phyloP scores from a whole-genome alignment of 2,113 vertebrate genomes.

The Sarotherodon lohbergeri region DNA sequence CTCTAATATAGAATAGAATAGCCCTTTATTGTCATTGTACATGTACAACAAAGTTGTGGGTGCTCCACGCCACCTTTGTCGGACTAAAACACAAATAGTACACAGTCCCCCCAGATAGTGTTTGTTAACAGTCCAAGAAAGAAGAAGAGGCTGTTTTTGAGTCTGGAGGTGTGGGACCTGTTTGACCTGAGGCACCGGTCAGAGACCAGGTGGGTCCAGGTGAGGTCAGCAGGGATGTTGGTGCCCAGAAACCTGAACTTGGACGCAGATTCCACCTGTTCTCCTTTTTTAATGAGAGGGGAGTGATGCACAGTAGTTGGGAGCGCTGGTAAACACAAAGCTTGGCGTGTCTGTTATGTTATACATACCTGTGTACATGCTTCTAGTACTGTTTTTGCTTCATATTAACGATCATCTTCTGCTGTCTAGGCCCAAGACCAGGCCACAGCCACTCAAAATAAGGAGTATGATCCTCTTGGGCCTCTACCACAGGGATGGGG shows the following conservation, averaged over 20 bases:
- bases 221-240: neutral
- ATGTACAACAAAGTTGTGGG: neutral
- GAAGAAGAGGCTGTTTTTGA: neutral
- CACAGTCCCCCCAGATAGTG: neutral
- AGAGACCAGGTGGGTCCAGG: neutral
- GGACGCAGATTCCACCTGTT: neutral
- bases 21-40: neutral
- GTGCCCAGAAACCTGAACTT: neutral
- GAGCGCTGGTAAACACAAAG: neutral
- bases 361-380: neutral
- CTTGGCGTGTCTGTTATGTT: neutral
- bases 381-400: neutral
- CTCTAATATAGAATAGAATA: neutral
- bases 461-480: slow-evolving; percentile 96
- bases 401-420: neutral
- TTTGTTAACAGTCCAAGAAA: neutral
- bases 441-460: slow-evolving; percentile 78
- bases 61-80: neutral
- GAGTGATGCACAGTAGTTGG: neutral
- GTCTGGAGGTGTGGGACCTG: neutral
- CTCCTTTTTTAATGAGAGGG: neutral
- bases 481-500: slow-evolving; percentile 94
- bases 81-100: neutral
- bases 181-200: neutral
- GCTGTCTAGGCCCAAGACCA: slow-evolving; percentile 84